These are phyloP conservation scores for Danio kyathit DNA, from an alignment of 2,797 vertebrate species.

Conservation along the genomic window DNA sequence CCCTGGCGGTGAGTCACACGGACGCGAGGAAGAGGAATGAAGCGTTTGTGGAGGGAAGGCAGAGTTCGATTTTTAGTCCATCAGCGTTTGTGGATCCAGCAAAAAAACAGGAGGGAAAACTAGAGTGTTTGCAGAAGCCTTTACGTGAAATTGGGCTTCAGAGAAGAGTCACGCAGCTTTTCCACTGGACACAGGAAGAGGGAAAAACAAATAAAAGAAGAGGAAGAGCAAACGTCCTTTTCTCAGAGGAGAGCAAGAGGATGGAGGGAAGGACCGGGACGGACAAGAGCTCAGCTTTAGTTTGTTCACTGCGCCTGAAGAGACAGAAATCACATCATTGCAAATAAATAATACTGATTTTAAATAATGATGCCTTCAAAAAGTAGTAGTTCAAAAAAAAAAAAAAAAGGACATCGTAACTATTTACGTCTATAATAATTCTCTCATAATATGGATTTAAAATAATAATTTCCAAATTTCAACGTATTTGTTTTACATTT, in stretches of 20 bases:
- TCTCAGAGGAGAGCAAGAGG: constrained; percentile 12
- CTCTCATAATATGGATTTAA: too few species aligned
- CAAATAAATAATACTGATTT: neutral
- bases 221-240: neutral
- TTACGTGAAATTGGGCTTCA: constrained; percentile 36
- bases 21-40: constrained; percentile 40
- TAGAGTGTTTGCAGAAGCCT: constrained; percentile 65
- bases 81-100: constrained; percentile 52
- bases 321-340: neutral
- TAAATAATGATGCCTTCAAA: too few species aligned
- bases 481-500: too few species aligned
- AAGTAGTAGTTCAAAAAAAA: too few species aligned
- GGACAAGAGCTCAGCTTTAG: neutral
- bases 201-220: neutral
- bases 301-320: constrained; percentile 77
- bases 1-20: constrained; percentile 58
- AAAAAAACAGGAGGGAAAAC: constrained; percentile 53
- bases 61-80: constrained; percentile 56
- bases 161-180: constrained; percentile 32
- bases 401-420: too few species aligned
- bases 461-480: too few species aligned
- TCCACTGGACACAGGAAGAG: constrained; percentile 6
- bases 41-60: constrained; percentile 54
- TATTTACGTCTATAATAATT: too few species aligned
- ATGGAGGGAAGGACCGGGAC: constrained; percentile 32